A percentile compares a stretch with the other conserved stretches of the same genome.
Conservation (phyloP, 2,797 vertebrate genomes). For the Cirrhinus mrigala region DNA sequence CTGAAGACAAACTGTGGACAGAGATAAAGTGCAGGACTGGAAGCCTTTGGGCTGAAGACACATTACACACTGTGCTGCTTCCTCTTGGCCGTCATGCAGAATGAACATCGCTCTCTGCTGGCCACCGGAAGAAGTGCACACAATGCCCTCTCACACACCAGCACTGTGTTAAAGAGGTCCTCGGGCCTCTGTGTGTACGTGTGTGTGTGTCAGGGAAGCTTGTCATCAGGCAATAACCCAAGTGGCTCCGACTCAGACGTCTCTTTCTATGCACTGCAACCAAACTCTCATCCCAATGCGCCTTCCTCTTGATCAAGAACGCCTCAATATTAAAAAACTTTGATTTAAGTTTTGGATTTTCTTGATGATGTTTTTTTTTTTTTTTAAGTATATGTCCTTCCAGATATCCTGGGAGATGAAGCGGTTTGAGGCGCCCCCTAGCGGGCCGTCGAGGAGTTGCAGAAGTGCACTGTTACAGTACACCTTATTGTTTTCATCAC, state of each 20-base stretch:
- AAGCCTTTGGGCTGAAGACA: conserved; percentile 34
- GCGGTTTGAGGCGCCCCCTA: conserved; percentile 54
- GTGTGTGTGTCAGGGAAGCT: conserved; percentile 62
- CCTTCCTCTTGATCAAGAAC: conserved; percentile 72
- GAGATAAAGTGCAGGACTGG: conserved; percentile 34
- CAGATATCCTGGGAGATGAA: conserved; percentile 57
- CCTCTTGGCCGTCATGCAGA: conserved; percentile 15
- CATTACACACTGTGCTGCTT: conserved; percentile 38
- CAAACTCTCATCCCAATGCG: conserved; percentile 70
- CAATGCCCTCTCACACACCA: conserved; percentile 37
- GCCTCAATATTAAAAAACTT: conserved; percentile 71
- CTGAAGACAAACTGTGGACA: conserved; percentile 74
- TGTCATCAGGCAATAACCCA: conserved; percentile 71
- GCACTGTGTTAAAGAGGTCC: conserved; percentile 43
- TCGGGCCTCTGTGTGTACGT: conserved; percentile 41
- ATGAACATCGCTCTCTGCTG: conserved; percentile 54
- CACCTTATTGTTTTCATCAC: conserved; percentile 22
- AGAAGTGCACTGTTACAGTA: conserved; percentile 21
- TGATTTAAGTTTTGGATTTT: conserved; percentile 56
- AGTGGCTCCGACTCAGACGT: conserved; percentile 66
- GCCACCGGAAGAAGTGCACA: conserved; percentile 41
- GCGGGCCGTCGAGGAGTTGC: conserved; percentile 47
- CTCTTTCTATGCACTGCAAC: conserved; percentile 80
- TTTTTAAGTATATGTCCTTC: conserved; percentile 52
- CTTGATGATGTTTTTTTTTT: conserved; percentile 43